Evolutionary conservation across 2,888 invertebrate species (phyloP), one percentile per base, ranked within the genome.

Genomic region (Sympetrum striolatum): DNA sequence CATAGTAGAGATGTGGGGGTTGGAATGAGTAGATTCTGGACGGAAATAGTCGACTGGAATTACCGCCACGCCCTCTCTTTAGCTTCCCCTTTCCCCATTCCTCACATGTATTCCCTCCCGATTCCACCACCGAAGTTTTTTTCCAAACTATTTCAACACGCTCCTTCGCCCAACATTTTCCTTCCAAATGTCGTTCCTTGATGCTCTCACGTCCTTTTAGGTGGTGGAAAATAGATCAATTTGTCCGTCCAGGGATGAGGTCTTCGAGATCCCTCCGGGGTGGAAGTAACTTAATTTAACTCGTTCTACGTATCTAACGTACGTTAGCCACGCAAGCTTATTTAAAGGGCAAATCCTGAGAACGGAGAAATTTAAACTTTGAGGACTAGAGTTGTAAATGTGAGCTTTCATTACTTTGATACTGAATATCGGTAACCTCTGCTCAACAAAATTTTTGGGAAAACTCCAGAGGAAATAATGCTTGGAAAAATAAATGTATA

Each of bases 31-130:
- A 58, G 25, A 12, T 31, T 35, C 37, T 39, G 37, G 86, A 86
- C 86, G 86, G 60, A 86, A 86, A 86, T 86, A 86, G 86, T 60
- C 86, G 37, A 39, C 37, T 60, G 86, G 86, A 86, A 86, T 86
- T 86, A 37, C 86, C 60, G 35, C 86, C 80, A 44, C n/a, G 37
- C 37, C 80, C 60, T 37, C 60, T 58, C 58, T 60, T 48, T 48
- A 44, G 81, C 25, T 58, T 37, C 39, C 86, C 35, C 48, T 44
- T 44, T 25, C 44, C n/a, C n/a, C 44, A 35, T 5, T 39, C n/a
- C 25, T 12, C 31, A 31, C 73, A 73, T 31, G 73, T 73, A 73
- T 64, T 64, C 64, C 64, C 73, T 31, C 48, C 39, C 22, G 80
- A 39, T 37, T 80, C 81, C 81, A 48, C 25, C 81, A 25, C 25